These are phyloP conservation scores for Phenacoccus solenopsis DNA, from an alignment of 1,140 invertebrate species.

Conservation along the genomic window DNA sequence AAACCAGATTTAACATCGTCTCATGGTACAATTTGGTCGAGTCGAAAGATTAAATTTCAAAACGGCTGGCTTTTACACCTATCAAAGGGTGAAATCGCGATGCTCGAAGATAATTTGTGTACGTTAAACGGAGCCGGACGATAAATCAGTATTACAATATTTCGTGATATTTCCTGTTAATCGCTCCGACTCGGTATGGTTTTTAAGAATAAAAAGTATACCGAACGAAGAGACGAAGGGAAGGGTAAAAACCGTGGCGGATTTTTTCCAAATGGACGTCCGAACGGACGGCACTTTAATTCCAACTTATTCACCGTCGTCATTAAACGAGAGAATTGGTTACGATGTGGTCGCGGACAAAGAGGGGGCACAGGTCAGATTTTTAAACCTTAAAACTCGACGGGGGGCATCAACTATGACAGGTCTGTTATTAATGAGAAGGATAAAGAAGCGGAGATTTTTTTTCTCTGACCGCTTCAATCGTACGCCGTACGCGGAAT, in stretches of 20 bases:
- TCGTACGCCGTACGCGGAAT: conserved; percentile 9
- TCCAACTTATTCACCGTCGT: not conserved
- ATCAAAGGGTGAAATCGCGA: conserved; percentile 1
- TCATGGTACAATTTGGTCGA: not conserved
- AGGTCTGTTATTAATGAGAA: conserved; percentile 16
- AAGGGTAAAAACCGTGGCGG: conserved; percentile 1
- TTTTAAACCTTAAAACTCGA: conserved; percentile 17
- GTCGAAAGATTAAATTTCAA: not conserved
- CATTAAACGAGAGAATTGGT: conserved; percentile 12
- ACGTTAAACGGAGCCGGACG: not conserved
- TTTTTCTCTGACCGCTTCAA: conserved; percentile 16
- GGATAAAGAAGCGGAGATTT: conserved; percentile 5
- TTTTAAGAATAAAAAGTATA: not conserved
- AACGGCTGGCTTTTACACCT: not conserved
- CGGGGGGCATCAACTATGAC: conserved; percentile 13
- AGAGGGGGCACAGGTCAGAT: conserved; percentile 16
- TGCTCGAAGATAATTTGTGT: not conserved
- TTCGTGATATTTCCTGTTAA: conserved; percentile 8
- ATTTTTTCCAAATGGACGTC: conserved; percentile 9
- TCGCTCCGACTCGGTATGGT: not conserved
- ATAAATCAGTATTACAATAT: conserved; percentile 12
- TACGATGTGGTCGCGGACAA: conserved; percentile 3
- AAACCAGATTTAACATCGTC: not conserved
- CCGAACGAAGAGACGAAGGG: not conserved
- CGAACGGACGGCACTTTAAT: conserved; percentile 7